phyloP scores from a whole-genome alignment of 92 coral and sea anemone species.

The Palythoa caribaeorum region DNA sequence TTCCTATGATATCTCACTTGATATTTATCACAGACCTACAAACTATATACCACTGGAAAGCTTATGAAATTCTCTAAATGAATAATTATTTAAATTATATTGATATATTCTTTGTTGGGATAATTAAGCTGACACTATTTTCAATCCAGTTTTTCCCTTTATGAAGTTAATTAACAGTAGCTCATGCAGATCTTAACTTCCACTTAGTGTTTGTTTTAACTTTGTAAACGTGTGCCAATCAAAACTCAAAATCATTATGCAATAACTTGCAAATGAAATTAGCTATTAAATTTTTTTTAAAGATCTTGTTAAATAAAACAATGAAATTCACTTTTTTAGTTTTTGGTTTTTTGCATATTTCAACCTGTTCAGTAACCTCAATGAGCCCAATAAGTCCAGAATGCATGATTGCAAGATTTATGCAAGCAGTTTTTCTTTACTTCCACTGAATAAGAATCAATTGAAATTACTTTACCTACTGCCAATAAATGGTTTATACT shows the following conservation, averaged over 20 bases:
- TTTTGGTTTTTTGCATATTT: neutral
- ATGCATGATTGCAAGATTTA: neutral
- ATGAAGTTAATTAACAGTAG: too few relatives aligned
- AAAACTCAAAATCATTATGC: neutral
- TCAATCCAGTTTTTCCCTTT: too few relatives aligned
- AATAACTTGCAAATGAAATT: neutral
- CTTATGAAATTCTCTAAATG: too few relatives aligned
- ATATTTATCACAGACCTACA: too few relatives aligned
- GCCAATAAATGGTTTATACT: neutral
- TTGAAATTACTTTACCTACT: neutral
- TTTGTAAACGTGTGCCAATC: neutral
- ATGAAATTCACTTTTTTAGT: neutral
- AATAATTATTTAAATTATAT: too few relatives aligned
- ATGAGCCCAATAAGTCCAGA: neutral
- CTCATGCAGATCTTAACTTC: too few relatives aligned
- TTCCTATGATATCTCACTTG: too few relatives aligned
- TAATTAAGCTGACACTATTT: too few relatives aligned
- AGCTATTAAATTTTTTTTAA: neutral
- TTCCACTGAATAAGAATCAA: slow-evolving; percentile 3
- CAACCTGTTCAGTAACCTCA: neutral
- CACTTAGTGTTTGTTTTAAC: too few relatives aligned
- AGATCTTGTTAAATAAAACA: neutral
- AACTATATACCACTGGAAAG: too few relatives aligned
- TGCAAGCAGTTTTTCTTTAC: neutral
- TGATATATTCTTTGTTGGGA: too few relatives aligned